Evolutionary conservation across 2,113 vertebrate genomes (phyloP).

Genomic region (Verasper variegatus): DNA sequence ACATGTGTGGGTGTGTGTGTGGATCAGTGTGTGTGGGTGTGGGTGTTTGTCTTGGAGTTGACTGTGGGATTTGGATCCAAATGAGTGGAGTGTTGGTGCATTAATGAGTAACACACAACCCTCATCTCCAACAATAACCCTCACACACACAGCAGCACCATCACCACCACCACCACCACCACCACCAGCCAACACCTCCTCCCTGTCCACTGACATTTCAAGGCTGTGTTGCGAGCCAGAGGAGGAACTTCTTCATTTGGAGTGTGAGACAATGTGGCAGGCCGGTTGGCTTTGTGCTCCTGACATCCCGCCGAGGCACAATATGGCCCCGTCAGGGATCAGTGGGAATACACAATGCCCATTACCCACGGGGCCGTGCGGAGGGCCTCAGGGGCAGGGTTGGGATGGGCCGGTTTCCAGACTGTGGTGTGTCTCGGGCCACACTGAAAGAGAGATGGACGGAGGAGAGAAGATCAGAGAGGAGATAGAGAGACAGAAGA

Average conservation of each 20-base stretch:
- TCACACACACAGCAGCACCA: conserved; percentile 9
- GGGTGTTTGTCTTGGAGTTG: conserved; percentile 44
- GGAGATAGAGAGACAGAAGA: conserved; percentile 57
- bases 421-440: conserved; percentile 79
- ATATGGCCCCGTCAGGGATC: conserved; percentile 86
- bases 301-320: conserved; percentile 85
- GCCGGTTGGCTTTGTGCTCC: conserved; percentile 82
- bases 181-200: conserved; percentile 41
- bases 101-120: conserved; percentile 78
- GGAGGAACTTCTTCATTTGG: conserved; percentile 84
- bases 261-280: conserved; percentile 84
- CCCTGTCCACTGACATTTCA: conserved; percentile 72
- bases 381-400: conserved; percentile 75
- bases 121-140: conserved; percentile 67
- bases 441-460: conserved; percentile 67
- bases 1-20: conserved; percentile 21
- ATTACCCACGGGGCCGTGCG: conserved; percentile 78
- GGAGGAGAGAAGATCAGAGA: conserved; percentile 66
- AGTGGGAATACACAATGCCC: conserved; percentile 84
- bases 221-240: conserved; percentile 77
- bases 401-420: conserved; percentile 76
- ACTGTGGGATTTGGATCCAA: conserved; percentile 70
- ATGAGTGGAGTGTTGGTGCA: conserved; percentile 76
- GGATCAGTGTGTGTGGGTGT: conserved; percentile 28
- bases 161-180: conserved; percentile 18